Percentiles rank a stretch among this genome's conserved stretches.
Conservation (phyloP, 2,888 invertebrate genomes). For the Rotaria sp. region DNA sequence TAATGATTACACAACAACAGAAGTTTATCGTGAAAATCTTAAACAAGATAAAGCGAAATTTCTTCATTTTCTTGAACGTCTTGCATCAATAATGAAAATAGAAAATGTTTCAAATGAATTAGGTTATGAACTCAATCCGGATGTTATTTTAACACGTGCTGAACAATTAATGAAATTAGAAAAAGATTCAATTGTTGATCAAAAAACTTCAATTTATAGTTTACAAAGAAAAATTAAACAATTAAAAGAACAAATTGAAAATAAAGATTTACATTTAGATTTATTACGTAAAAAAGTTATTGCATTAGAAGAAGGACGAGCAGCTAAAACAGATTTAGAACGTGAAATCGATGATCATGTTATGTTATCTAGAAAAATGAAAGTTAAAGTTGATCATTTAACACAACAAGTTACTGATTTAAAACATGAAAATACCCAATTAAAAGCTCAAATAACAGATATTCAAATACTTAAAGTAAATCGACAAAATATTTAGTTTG, state of each 20-base stretch:
- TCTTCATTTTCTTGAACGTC: slow-evolving; percentile 69
- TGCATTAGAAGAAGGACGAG: slow-evolving; percentile 69
- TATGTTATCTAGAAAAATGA: slow-evolving; percentile 40
- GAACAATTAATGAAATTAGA: slow-evolving; percentile 74
- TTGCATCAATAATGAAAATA: slow-evolving; percentile 75
- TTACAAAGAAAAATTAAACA: slow-evolving; percentile 73
- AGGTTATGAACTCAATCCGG: slow-evolving; percentile 73
- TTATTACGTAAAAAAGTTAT: slow-evolving; percentile 76
- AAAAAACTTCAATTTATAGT: slow-evolving; percentile 79
- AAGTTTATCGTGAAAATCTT: slow-evolving; percentile 67
- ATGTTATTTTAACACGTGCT: slow-evolving; percentile 73
- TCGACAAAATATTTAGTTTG: neutral
- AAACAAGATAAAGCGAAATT: slow-evolving; percentile 69
- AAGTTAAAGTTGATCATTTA: slow-evolving; percentile 38
- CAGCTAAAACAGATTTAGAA: slow-evolving; percentile 40
- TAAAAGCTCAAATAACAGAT: slow-evolving; percentile 34
- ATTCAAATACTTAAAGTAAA: slow-evolving; percentile 37
- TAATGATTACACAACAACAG: slow-evolving; percentile 68
- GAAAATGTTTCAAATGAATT: slow-evolving; percentile 73
- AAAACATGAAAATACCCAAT: slow-evolving; percentile 37
- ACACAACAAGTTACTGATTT: slow-evolving; percentile 38
- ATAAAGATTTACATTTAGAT: slow-evolving; percentile 82
- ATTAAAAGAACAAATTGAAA: slow-evolving; percentile 78
- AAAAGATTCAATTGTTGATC: slow-evolving; percentile 74
- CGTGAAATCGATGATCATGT: slow-evolving; percentile 41